Evolutionary conservation across 2,113 vertebrate genomes (phyloP), one percentile per base, ranked within the genome.

Genomic region (Drymodes brunneopygia): DNA sequence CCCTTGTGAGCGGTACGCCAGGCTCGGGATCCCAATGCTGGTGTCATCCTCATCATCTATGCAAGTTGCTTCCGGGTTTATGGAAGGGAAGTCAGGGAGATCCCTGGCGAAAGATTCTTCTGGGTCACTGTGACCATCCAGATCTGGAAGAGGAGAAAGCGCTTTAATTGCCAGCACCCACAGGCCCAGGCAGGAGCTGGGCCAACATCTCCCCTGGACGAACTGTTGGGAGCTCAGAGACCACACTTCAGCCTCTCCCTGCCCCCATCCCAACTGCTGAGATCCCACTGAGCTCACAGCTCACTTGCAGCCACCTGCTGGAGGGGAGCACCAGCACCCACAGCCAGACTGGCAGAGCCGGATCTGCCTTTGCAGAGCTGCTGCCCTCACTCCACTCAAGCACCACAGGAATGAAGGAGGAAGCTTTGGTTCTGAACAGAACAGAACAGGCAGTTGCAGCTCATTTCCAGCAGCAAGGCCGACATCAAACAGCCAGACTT

Each of bases 11-110:
- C 98, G 97, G 29, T 96, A 98, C 38, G 97, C 95, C 75, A 99
- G 96, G 60, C 98, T 99, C 1, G 99, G 99, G 35, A 99, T 98
- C 45, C 99, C 99, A 20, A 99, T 98, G 97, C 99, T 99, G 28
- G 99, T 99, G 96, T 99, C 99, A 2, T 99, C 99, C 7, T 99
- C 99, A 1, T 99, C 99, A 12, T 99, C 99, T 96, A 99, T 98
- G 70, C 99, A 96, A 1, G 98, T 97, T 48, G 97, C 97, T 60
- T 99, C 99, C 3, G 99, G 99, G 71, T 99, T 99, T 85, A 99
- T 99, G 62, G 99, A 99, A 74, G 99, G 99, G 94, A 99, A 99
- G 93, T 99, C 99, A 5, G 98, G 98, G 38, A 99, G 99, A 92
- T 99, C 99, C 82, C 98, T 98, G 70, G 99, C 99, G 91, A 99